Evolutionary conservation across 2,797 vertebrate genomes (phyloP), one percentile per base, ranked within the genome.

Genomic region (Cirrhinus molitorella): DNA sequence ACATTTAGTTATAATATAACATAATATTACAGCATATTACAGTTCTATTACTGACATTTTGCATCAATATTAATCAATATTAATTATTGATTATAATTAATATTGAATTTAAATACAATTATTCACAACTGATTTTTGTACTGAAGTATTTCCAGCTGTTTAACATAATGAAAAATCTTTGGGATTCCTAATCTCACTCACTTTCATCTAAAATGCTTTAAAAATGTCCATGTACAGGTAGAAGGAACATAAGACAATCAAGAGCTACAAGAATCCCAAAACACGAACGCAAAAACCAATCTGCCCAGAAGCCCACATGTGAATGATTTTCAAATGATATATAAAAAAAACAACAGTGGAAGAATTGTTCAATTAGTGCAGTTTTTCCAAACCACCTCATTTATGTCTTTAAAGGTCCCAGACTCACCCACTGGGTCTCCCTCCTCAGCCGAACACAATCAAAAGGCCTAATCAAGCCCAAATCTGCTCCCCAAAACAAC

Each of bases 401-500:
- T 75, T 83, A 51, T 31, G 23, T 78, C 72, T 83, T 88, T 53
- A 83, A 84, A 34, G 78, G 76, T 67, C 75, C 31, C 81, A 88
- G 87, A 89, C 81, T 85, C 80, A 65, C 87, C 80, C 87, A 83
- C 85, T 77, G 37, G 84, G 83, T 78, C 66, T 79, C 67, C 28
- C 31, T 49, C 63, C 78, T 88, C 79, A 61, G 61, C 57, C 31
- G 72, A 28, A 55, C 84, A 87, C 88, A 89, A 88, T 90, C 91
- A 93, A 87, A 85, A 55, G 79, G 81, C 85, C 84, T 89, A 91
- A 89, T 91, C 87, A 92, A 88, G 76, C 34, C 73, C 10, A 77
- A 37, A 79, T 76, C 73, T 57, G 66, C 80, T 70, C 75, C 79
- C 79, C 83, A 57, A 81, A 87, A 87, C 71, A 80, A 80, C 79